A percentile compares a stretch with the other conserved stretches of the same genome.
Evolutionary conservation across 2,888 invertebrate species (phyloP).

Genomic region (Vesta saturnalis): DNA sequence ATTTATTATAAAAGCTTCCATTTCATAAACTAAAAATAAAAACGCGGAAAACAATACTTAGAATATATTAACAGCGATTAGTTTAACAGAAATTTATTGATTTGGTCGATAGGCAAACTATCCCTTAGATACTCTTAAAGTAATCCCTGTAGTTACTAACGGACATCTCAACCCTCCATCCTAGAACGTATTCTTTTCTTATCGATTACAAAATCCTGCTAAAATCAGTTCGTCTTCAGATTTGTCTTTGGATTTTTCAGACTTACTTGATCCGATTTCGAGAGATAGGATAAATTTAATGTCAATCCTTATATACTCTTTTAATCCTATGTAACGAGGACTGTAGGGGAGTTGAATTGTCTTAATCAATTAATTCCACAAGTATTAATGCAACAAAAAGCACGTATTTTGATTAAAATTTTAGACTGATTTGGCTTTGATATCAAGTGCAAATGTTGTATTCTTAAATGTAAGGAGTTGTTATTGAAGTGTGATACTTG

Average conservation of each 20-base stretch:
- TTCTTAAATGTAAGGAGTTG: slow-evolving; percentile 49
- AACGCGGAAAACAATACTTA: no score
- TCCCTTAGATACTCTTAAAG: slow-evolving; percentile 47
- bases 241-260: slow-evolving; percentile 13
- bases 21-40: no score
- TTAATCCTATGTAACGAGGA: neutral
- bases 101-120: neutral
- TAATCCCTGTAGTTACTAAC: slow-evolving; percentile 51
- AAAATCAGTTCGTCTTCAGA: slow-evolving; percentile 20
- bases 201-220: slow-evolving; percentile 30
- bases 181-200: slow-evolving; percentile 22
- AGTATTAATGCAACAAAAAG: no score
- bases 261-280: slow-evolving; percentile 50
- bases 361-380: neutral
- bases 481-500: slow-evolving; percentile 53
- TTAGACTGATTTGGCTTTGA: slow-evolving; percentile 49
- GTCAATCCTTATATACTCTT: slow-evolving; percentile 50
- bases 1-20: no score
- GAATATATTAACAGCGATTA: no score
- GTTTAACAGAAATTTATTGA: no score
- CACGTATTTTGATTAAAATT: slow-evolving; percentile 30
- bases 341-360: neutral
- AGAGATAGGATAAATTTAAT: slow-evolving; percentile 53
- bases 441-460: slow-evolving; percentile 58
- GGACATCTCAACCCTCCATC: slow-evolving; percentile 32